A percentile compares a stretch with the other conserved stretches of the same genome.
These are phyloP conservation scores for Scatophagus argus DNA, from an alignment of 2,113 vertebrate genomes.

Conservation along the genomic window DNA sequence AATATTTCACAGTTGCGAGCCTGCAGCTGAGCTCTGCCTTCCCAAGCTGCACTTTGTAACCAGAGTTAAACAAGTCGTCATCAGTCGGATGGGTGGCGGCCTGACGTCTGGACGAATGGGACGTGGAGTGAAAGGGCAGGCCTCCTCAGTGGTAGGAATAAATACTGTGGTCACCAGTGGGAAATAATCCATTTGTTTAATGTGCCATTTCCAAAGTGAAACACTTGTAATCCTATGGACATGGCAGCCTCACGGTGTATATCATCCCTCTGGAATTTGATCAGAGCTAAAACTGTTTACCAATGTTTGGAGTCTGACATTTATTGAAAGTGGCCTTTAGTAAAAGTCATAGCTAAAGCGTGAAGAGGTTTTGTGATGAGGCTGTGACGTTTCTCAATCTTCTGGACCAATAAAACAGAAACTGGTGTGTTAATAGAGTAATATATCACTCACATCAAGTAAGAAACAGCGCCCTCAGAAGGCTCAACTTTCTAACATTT, in stretches of 20 bases:
- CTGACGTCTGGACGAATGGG: constrained; percentile 49
- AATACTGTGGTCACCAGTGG: constrained; percentile 70
- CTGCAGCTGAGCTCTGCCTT: not conserved
- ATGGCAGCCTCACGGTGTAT: constrained; percentile 60
- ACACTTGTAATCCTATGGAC: constrained; percentile 65
- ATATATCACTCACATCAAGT: constrained; percentile 59
- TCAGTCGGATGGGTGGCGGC: not conserved
- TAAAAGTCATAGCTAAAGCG: constrained; percentile 82
- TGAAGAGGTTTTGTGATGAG: constrained; percentile 81
- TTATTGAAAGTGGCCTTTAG: constrained; percentile 85
- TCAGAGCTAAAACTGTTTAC: constrained; percentile 83
- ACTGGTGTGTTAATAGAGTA: constrained; percentile 41
- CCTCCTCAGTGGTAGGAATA: constrained; percentile 64
- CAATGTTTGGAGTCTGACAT: constrained; percentile 81
- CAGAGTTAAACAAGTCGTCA: constrained; percentile 3
- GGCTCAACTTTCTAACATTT: constrained; percentile 17
- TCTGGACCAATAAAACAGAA: constrained; percentile 49
- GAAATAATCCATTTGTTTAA: constrained; percentile 77
- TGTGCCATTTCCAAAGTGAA: constrained; percentile 73
- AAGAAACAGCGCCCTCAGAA: constrained; percentile 13
- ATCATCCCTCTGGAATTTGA: constrained; percentile 76
- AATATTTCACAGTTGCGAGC: constrained; percentile 1
- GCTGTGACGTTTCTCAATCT: constrained; percentile 60
- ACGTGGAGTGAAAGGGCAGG: constrained; percentile 73
- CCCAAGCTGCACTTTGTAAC: constrained; percentile 17